These are phyloP conservation scores for Thyatira batis DNA, from an alignment of 2,888 invertebrate species.

Conservation along the genomic window DNA sequence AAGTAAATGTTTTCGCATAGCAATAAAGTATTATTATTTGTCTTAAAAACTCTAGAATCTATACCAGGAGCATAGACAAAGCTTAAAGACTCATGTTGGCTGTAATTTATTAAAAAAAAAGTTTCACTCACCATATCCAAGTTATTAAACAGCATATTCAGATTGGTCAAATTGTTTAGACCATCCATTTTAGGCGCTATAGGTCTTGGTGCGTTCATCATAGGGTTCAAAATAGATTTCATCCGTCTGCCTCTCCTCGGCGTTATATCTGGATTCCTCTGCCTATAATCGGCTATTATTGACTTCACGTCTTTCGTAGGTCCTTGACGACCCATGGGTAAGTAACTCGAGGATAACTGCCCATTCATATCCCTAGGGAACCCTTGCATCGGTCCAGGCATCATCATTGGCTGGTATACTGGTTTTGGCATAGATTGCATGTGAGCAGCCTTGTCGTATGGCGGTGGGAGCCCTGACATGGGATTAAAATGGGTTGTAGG, in stretches of 20 bases:
- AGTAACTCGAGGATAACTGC: slow-evolving; percentile 77
- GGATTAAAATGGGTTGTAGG: slow-evolving; percentile 69
- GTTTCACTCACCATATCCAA: slow-evolving; percentile 76
- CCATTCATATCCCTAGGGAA: slow-evolving; percentile 81
- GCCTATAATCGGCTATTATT: slow-evolving; percentile 90
- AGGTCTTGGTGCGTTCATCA: slow-evolving; percentile 69
- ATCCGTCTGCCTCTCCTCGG: slow-evolving; percentile 86
- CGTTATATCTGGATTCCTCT: slow-evolving; percentile 88
- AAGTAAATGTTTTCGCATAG: too few relatives aligned
- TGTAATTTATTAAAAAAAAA: too few relatives aligned
- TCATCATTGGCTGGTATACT: slow-evolving; percentile 67
- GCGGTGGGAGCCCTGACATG: slow-evolving; percentile 70
- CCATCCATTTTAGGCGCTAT: slow-evolving; percentile 70
- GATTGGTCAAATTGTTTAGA: slow-evolving; percentile 54
- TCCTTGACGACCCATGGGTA: slow-evolving; percentile 86
- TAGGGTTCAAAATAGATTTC: slow-evolving; percentile 78
- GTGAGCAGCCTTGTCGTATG: slow-evolving; percentile 73
- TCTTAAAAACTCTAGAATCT: too few relatives aligned
- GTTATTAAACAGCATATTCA: slow-evolving; percentile 75
- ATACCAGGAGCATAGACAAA: too few relatives aligned
- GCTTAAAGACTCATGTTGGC: too few relatives aligned
- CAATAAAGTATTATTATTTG: too few relatives aligned
- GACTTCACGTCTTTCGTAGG: slow-evolving; percentile 92
- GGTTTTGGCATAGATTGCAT: slow-evolving; percentile 72
- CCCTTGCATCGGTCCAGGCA: slow-evolving; percentile 66